These are phyloP conservation scores for Chitala chitala DNA, from an alignment of 2,113 vertebrate genomes.

Conservation along the genomic window DNA sequence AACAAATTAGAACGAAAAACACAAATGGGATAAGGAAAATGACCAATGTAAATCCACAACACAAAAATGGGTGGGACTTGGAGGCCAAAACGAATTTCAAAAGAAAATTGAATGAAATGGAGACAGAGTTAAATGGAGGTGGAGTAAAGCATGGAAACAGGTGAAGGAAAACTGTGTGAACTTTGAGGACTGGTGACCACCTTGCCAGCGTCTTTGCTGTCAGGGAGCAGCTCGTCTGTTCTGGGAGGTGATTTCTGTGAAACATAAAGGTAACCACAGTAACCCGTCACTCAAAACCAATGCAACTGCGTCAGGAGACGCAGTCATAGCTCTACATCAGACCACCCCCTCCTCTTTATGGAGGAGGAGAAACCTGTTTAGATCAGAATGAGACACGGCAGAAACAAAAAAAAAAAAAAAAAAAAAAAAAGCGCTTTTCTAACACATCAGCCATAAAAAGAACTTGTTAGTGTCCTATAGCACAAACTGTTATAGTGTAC, in stretches of 20 bases:
- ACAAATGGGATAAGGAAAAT: constrained; percentile 48
- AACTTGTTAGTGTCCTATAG: constrained; percentile 19
- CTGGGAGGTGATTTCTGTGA: constrained; percentile 71
- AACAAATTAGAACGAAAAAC: constrained; percentile 60
- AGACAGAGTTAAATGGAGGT: constrained; percentile 21
- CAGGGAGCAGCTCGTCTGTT: constrained; percentile 68
- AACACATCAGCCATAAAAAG: background rate
- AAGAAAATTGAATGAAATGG: constrained; percentile 55
- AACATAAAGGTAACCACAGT: constrained; percentile 77
- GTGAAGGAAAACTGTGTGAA: constrained; percentile 31
- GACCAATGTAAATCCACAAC: constrained; percentile 31
- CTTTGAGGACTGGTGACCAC: constrained; percentile 70
- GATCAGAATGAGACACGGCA: too few species aligned
- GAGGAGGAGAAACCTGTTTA: too few species aligned
- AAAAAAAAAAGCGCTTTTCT: too few species aligned
- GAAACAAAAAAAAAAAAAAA: too few species aligned
- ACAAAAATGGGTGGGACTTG: constrained; percentile 46
- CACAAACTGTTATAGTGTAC: constrained; percentile 5
- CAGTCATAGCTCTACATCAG: constrained; percentile 19
- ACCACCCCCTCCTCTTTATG: background rate
- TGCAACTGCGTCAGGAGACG: background rate
- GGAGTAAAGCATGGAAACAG: constrained; percentile 38
- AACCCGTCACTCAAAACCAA: constrained; percentile 47
- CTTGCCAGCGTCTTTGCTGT: constrained; percentile 80
- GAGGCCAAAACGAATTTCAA: constrained; percentile 57